Evolutionary conservation across 2,797 vertebrate genomes (phyloP).

Genomic region (Poecilia wingei): DNA sequence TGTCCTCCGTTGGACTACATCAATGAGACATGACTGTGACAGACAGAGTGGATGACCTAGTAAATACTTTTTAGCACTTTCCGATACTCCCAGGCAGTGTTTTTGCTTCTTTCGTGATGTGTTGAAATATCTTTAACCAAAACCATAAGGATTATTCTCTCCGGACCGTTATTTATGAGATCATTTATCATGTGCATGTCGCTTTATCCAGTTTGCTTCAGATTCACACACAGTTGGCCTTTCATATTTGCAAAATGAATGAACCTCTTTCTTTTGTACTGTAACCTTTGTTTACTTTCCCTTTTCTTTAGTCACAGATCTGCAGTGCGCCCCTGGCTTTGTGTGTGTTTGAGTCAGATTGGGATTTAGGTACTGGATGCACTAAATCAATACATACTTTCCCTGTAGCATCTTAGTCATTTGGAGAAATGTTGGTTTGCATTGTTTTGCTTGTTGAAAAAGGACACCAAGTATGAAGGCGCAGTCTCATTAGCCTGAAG

Average conservation of each 20-base stretch:
- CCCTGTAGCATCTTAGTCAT: conserved; percentile 18
- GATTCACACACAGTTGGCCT: conserved; percentile 26
- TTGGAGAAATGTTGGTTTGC: conserved; percentile 3
- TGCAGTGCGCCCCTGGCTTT: conserved; percentile 18
- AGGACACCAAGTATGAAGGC: conserved; percentile 7
- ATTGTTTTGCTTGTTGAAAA: conserved; percentile 16
- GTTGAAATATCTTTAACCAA: conserved; percentile 56
- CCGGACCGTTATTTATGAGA: conserved; percentile 7
- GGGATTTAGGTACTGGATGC: neutral
- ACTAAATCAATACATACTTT: conserved; percentile 43
- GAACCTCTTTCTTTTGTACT: conserved; percentile 18
- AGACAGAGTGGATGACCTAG: conserved; percentile 25
- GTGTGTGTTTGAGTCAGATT: conserved; percentile 22
- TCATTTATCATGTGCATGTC: conserved; percentile 16
- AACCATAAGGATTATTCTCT: conserved; percentile 42
- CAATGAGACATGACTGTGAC: conserved; percentile 59
- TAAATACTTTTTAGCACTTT: conserved; percentile 66
- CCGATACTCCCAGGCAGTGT: conserved; percentile 35
- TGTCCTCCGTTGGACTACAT: conserved; percentile 35
- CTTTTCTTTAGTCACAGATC: conserved; percentile 11
- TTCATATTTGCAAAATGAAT: conserved; percentile 13
- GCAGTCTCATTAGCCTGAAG: conserved; percentile 21
- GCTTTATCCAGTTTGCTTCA: conserved; percentile 36
- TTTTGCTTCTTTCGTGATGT: conserved; percentile 34
- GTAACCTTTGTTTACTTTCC: conserved; percentile 19